Evolutionary conservation across 1,140 invertebrate species (phyloP).

Genomic region (Proctacanthus coquilletti): DNA sequence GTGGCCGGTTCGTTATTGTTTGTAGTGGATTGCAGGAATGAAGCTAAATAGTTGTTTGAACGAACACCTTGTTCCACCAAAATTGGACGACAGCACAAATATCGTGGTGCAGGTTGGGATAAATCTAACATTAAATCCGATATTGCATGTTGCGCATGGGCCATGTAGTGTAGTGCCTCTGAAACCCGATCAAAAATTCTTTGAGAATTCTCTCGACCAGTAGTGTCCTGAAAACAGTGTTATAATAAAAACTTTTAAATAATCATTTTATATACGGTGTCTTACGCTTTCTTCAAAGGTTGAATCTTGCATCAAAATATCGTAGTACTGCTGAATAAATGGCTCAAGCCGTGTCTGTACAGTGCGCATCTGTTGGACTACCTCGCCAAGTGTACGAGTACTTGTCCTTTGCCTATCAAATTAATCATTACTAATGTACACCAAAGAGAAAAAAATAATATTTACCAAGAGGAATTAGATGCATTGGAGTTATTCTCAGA

Average conservation of each 20-base stretch:
- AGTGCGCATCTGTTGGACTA: constrained; percentile 40
- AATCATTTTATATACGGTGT: constrained; percentile 7
- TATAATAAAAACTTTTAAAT: constrained; percentile 9
- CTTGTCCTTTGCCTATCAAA: constrained; percentile 29
- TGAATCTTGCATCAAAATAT: constrained; percentile 42
- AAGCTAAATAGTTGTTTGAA: constrained; percentile 23
- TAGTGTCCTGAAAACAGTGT: constrained; percentile 29
- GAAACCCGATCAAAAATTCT: constrained; percentile 53
- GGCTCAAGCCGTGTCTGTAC: constrained; percentile 46
- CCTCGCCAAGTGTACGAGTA: constrained; percentile 39
- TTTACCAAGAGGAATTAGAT: neutral
- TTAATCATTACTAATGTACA: neutral
- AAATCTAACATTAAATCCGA: constrained; percentile 72
- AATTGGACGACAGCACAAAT: constrained; percentile 52
- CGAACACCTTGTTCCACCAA: constrained; percentile 49
- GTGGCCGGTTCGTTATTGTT: neutral
- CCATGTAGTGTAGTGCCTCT: constrained; percentile 64
- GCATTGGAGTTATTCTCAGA: neutral
- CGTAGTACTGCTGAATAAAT: constrained; percentile 42
- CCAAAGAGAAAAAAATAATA: neutral
- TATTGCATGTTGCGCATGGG: constrained; percentile 74
- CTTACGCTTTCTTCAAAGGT: constrained; percentile 35
- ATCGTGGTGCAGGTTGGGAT: constrained; percentile 45
- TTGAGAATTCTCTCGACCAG: constrained; percentile 38
- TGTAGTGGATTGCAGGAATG: neutral